Evolutionary conservation across 2,113 vertebrate species (phyloP).

Genomic region (Isichthys henryi): DNA sequence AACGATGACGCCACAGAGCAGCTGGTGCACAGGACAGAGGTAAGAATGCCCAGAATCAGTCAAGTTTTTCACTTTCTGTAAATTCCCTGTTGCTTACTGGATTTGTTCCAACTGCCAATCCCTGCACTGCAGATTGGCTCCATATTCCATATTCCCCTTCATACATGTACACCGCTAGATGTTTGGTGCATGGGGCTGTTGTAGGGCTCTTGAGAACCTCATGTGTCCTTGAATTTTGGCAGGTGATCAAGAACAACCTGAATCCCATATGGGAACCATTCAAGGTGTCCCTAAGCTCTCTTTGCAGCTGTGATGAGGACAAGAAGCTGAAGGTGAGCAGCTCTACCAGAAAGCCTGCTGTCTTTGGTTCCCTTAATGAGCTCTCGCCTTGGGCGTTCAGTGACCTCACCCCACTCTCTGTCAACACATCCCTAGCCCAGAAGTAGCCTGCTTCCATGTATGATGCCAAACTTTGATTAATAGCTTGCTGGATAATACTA

Average conservation of each 20-base stretch:
- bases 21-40: slow-evolving; percentile 87
- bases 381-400: neutral
- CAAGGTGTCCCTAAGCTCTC: slow-evolving; percentile 83
- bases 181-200: neutral
- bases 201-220: neutral
- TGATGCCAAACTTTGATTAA: neutral
- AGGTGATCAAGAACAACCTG: slow-evolving; percentile 94
- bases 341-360: neutral
- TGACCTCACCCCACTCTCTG: neutral
- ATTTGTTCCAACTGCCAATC: neutral
- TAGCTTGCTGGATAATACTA: slow-evolving; percentile 8
- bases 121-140: neutral
- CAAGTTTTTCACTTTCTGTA: neutral
- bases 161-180: neutral
- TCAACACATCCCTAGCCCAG: neutral
- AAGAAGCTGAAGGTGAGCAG: slow-evolving; percentile 77
- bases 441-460: neutral
- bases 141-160: neutral
- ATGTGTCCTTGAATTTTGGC: slow-evolving; percentile 9
- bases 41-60: slow-evolving; percentile 35
- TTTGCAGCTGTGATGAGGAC: slow-evolving; percentile 88
- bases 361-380: neutral
- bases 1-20: slow-evolving; percentile 76
- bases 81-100: neutral
- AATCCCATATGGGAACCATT: slow-evolving; percentile 92